Evolutionary conservation across 2,797 vertebrate genomes (phyloP).

Genomic region (Galagoides demidoff): DNA sequence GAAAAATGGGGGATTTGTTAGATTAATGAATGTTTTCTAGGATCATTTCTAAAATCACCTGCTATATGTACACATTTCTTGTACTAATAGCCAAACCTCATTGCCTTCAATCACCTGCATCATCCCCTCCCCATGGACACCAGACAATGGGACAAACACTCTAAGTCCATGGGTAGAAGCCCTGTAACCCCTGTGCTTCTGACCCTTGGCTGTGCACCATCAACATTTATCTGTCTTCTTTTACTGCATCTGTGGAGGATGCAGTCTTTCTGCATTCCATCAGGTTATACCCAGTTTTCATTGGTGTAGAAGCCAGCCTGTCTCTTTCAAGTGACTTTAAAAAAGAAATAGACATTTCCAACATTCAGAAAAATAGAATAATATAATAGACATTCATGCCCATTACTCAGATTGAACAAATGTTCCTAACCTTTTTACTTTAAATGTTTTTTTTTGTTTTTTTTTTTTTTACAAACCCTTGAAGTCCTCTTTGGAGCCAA

Average conservation of each 20-base stretch:
- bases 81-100: not conserved
- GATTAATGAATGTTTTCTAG: not conserved
- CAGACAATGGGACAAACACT: not conserved
- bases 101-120: not conserved
- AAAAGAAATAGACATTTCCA: not conserved
- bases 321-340: not conserved
- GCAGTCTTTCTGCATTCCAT: not conserved
- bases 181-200: not conserved
- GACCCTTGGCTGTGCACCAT: rapidly evolving
- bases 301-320: not conserved
- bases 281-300: not conserved
- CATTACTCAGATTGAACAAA: not conserved
- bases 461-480: not conserved
- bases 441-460: not conserved
- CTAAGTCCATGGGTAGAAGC: not conserved
- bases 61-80: not conserved
- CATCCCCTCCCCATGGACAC: not conserved
- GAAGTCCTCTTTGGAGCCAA: not conserved
- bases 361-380: not conserved
- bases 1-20: not conserved
- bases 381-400: not conserved
- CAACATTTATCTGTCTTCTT: not conserved
- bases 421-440: not conserved
- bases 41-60: not conserved
- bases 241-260: not conserved